phyloP scores from a whole-genome alignment of 2,797 vertebrate genomes.

The Xyrichtys novacula region DNA sequence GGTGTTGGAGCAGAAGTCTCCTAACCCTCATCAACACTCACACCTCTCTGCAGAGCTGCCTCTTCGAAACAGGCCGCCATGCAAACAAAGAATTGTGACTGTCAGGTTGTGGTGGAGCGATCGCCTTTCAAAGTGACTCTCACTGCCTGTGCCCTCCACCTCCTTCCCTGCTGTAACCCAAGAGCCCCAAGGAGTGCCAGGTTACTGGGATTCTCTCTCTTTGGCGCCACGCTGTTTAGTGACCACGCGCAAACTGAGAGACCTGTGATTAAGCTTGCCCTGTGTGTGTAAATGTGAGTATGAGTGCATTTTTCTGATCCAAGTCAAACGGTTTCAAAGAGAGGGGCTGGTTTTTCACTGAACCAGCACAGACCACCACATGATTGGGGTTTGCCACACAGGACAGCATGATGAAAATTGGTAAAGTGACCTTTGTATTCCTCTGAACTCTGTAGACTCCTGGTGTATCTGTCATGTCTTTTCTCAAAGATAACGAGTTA shows the following conservation, averaged over 20 bases:
- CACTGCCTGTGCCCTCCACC: slow-evolving; percentile 71
- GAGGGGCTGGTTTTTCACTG: slow-evolving; percentile 40
- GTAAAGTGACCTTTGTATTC: background rate
- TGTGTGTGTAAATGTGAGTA: slow-evolving; percentile 38
- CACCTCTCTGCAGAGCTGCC: slow-evolving; percentile 44
- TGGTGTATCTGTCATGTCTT: background rate
- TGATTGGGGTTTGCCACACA: slow-evolving; percentile 13
- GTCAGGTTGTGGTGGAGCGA: slow-evolving; percentile 72
- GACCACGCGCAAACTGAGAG: slow-evolving; percentile 63
- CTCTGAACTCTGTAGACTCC: background rate
- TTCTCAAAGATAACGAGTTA: slow-evolving; percentile 1
- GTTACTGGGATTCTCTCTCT: slow-evolving; percentile 80
- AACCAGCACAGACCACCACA: slow-evolving; percentile 19
- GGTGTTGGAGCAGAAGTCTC: slow-evolving; percentile 11
- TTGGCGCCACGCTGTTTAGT: slow-evolving; percentile 80
- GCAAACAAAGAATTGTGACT: slow-evolving; percentile 76
- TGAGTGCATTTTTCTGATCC: slow-evolving; percentile 41
- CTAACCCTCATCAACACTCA: slow-evolving; percentile 32
- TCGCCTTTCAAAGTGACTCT: slow-evolving; percentile 82
- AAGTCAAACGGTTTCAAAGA: slow-evolving; percentile 42
- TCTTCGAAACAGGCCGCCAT: slow-evolving; percentile 42
- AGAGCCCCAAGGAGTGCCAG: slow-evolving; percentile 74
- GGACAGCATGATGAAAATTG: slow-evolving; percentile 18
- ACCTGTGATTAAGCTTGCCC: slow-evolving; percentile 67
- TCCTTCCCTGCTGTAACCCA: slow-evolving; percentile 77